A percentile compares a stretch with the other conserved stretches of the same genome.
Evolutionary conservation across 2,797 vertebrate species (phyloP).

Genomic region (Lophotriccus pileatus): DNA sequence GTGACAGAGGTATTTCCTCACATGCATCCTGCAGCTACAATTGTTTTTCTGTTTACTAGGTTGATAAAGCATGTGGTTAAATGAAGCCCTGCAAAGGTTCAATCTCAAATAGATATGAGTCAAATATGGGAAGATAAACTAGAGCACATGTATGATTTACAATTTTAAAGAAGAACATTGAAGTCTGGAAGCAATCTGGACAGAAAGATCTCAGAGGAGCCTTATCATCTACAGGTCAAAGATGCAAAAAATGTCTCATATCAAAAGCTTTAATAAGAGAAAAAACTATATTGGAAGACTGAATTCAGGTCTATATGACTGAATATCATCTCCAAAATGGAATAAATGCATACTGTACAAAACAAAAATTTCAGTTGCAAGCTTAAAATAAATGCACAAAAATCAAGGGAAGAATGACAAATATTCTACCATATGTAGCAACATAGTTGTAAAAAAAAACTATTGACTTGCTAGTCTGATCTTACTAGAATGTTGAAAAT

Average conservation of each 20-base stretch:
- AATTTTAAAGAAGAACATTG: neutral
- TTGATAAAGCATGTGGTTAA: neutral
- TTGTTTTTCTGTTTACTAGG: neutral
- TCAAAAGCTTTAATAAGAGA: neutral
- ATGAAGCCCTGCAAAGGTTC: neutral
- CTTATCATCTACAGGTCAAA: neutral
- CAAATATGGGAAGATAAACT: neutral
- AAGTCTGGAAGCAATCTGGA: neutral
- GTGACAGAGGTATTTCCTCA: neutral
- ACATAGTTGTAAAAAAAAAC: neutral
- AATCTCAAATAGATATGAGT: neutral
- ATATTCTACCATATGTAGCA: neutral
- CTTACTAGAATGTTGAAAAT: neutral
- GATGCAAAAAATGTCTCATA: neutral
- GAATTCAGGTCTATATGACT: neutral
- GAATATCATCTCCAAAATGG: neutral
- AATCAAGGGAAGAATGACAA: neutral
- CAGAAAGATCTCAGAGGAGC: neutral
- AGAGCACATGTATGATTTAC: neutral
- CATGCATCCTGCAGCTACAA: rapidly evolving
- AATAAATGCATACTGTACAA: neutral
- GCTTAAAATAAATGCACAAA: neutral
- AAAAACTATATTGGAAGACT: neutral
- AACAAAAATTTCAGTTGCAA: neutral
- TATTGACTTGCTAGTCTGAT: neutral